Evolutionary conservation across 1,140 invertebrate genomes (phyloP).

Genomic region (Magallana angulata): DNA sequence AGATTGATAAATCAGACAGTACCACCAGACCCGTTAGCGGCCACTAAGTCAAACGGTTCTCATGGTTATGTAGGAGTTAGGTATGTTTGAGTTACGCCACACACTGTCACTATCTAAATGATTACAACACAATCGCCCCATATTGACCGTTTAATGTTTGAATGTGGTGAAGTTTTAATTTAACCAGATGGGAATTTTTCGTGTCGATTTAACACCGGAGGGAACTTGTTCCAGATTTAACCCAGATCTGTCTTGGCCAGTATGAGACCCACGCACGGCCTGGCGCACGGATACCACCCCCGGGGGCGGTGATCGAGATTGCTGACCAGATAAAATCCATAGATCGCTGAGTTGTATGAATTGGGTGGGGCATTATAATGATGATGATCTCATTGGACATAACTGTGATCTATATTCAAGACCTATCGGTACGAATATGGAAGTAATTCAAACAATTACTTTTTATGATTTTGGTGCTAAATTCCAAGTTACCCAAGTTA

Average conservation of each 20-base stretch:
- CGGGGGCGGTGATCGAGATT: conserved; percentile 6
- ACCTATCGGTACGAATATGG: neutral
- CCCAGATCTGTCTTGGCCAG: neutral
- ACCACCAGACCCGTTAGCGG: too few relatives aligned
- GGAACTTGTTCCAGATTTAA: conserved; percentile 9
- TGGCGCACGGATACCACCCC: neutral
- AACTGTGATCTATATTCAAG: neutral
- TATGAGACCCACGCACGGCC: neutral
- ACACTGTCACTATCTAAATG: neutral
- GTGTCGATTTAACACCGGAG: conserved; percentile 14
- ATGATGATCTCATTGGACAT: neutral
- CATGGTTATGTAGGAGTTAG: too few relatives aligned
- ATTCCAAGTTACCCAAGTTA: too few relatives aligned
- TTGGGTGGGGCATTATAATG: conserved; percentile 4
- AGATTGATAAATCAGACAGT: too few relatives aligned
- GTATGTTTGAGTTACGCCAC: too few relatives aligned
- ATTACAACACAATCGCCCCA: neutral
- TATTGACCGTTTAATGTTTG: neutral
- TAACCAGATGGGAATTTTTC: neutral
- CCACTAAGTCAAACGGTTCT: too few relatives aligned
- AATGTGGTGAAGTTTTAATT: conserved; percentile 3
- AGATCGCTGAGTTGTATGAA: neutral
- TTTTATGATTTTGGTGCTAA: too few relatives aligned
- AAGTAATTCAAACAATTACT: neutral
- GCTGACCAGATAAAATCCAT: neutral